Evolutionary conservation across 2,888 invertebrate genomes (phyloP).

Genomic region (Petrolisthes cinctipes): DNA sequence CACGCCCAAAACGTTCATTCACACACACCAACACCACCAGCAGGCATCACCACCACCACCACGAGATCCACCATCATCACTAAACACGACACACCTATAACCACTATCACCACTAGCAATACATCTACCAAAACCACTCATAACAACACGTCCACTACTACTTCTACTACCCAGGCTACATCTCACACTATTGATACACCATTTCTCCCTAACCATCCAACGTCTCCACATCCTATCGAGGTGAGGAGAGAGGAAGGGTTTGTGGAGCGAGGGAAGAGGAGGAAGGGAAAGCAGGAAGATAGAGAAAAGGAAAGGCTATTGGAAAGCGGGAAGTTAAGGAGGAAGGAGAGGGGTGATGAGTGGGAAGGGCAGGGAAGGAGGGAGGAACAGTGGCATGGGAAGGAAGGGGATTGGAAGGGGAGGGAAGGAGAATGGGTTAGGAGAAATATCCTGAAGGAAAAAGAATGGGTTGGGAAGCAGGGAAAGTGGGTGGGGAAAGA

Average conservation of each 20-base stretch:
- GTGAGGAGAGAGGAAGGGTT: not conserved
- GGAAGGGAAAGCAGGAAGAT: not conserved
- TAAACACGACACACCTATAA: too few species aligned
- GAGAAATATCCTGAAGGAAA: slow-evolving; percentile 8
- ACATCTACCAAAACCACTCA: too few species aligned
- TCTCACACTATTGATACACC: too few species aligned
- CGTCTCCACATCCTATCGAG: not conserved
- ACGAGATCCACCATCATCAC: too few species aligned
- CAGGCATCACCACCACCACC: too few species aligned
- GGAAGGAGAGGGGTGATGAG: not conserved
- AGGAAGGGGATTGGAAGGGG: not conserved
- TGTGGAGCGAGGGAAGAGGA: not conserved
- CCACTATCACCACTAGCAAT: too few species aligned
- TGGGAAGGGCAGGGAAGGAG: not conserved
- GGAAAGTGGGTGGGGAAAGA: slow-evolving; percentile 1
- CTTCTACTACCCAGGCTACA: too few species aligned
- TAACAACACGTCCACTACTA: too few species aligned
- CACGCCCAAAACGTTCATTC: too few species aligned
- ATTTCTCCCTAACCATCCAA: too few species aligned
- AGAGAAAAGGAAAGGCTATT: not conserved
- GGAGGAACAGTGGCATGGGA: too few species aligned
- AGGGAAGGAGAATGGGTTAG: slow-evolving; percentile 14
- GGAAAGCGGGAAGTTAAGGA: not conserved
- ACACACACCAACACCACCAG: too few species aligned
- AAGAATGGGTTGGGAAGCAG: not conserved